Evolutionary conservation across 2,888 invertebrate species (phyloP).

Genomic region (Drosophila acutilabella): DNA sequence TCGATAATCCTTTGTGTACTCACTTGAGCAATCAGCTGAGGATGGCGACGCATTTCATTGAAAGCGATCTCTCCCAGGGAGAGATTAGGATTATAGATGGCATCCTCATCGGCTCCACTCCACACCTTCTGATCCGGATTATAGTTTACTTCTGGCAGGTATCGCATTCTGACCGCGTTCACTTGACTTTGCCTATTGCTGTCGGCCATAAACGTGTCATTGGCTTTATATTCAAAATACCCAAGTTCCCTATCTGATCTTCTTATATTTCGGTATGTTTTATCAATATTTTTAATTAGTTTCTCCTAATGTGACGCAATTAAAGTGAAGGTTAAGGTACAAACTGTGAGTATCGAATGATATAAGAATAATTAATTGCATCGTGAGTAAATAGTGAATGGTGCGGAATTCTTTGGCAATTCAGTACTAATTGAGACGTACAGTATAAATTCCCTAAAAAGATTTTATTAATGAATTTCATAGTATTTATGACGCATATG

Average conservation of each 20-base stretch:
- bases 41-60: constrained; percentile 57
- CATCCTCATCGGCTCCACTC: constrained; percentile 31
- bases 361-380: not conserved
- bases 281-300: constrained; percentile 32
- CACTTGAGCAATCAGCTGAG: constrained; percentile 49
- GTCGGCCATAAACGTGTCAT: not conserved
- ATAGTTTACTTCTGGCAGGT: constrained; percentile 30
- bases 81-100: constrained; percentile 45
- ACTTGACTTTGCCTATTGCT: constrained; percentile 26
- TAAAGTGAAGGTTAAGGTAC: not conserved
- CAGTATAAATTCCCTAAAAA: not conserved
- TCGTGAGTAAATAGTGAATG: not conserved
- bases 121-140: constrained; percentile 51
- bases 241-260: constrained; percentile 19
- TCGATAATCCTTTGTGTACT: not conserved
- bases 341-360: constrained; percentile 4
- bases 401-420: not conserved
- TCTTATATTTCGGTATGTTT: constrained; percentile 6
- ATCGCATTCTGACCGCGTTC: constrained; percentile 26
- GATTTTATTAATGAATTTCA: too few relatives aligned
- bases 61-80: constrained; percentile 64
- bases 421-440: too few relatives aligned
- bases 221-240: constrained; percentile 26
- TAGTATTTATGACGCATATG: too few relatives aligned
- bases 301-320: constrained; percentile 1